Evolutionary conservation across 2,797 vertebrate genomes (phyloP).

Genomic region (Parauchenoglanis punctatus): DNA sequence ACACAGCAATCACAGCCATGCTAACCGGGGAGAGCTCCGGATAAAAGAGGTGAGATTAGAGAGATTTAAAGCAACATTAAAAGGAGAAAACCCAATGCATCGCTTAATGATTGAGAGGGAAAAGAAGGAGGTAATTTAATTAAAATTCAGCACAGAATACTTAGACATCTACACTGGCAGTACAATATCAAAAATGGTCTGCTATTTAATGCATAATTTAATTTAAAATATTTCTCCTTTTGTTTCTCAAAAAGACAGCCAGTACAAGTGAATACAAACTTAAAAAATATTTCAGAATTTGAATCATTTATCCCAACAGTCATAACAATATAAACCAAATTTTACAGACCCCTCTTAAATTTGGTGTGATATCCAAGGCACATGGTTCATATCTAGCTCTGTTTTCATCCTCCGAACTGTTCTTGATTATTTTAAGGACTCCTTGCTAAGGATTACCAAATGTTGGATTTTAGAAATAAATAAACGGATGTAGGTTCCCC

Average conservation of each 20-base stretch:
- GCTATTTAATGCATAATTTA: slow-evolving; percentile 31
- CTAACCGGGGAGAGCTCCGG: slow-evolving; percentile 71
- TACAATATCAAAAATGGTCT: slow-evolving; percentile 47
- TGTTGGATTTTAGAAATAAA: slow-evolving; percentile 59
- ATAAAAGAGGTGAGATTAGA: slow-evolving; percentile 80
- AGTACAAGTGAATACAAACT: background rate
- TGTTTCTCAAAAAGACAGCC: background rate
- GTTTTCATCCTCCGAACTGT: slow-evolving; percentile 35
- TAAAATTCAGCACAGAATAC: slow-evolving; percentile 61
- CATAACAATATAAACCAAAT: background rate
- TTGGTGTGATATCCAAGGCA: slow-evolving; percentile 47
- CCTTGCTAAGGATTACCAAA: slow-evolving; percentile 63
- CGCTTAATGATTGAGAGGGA: slow-evolving; percentile 72
- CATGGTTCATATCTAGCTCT: slow-evolving; percentile 54
- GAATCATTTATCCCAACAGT: slow-evolving; percentile 2
- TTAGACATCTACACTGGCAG: background rate
- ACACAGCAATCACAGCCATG: slow-evolving; percentile 77
- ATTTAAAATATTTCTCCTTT: background rate
- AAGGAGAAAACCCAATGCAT: slow-evolving; percentile 77
- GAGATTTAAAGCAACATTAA: slow-evolving; percentile 79
- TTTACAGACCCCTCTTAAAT: background rate
- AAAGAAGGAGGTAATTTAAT: slow-evolving; percentile 68
- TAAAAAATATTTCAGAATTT: background rate
- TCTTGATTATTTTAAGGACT: slow-evolving; percentile 54
- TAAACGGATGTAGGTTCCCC: slow-evolving; percentile 64